These are phyloP conservation scores for Neosilurus hyrtlii DNA, from an alignment of 2,797 vertebrate genomes.

Conservation along the genomic window DNA sequence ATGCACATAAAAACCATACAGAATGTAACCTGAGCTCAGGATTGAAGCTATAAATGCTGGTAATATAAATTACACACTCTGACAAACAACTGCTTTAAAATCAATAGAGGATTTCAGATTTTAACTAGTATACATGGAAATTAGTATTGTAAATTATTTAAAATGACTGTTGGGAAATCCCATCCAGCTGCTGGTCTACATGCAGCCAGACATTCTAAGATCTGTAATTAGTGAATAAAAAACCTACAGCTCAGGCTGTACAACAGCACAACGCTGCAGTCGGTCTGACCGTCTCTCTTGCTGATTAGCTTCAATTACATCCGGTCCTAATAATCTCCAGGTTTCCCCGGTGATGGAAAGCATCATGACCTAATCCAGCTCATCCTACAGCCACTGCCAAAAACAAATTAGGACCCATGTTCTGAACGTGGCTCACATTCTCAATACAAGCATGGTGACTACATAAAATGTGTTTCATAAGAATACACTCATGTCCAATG, in stretches of 20 bases:
- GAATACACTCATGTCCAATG: neutral
- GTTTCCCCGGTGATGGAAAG: neutral
- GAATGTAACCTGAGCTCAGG: no score
- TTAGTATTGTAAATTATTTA: conserved; percentile 2
- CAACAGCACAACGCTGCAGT: neutral
- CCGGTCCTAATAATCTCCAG: neutral
- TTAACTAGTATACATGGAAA: neutral
- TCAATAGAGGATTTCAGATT: neutral
- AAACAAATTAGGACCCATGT: conserved; percentile 1
- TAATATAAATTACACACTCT: neutral
- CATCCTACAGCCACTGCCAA: neutral
- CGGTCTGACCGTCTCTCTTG: neutral
- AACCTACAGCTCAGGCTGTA: neutral
- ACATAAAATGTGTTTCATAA: neutral
- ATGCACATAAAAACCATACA: neutral
- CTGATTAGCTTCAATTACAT: conserved; percentile 20
- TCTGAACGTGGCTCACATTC: neutral
- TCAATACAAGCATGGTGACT: neutral
- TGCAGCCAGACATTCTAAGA: conserved; percentile 1
- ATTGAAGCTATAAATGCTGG: no score
- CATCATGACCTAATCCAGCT: neutral
- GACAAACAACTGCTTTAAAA: neutral
- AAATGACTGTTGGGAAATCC: neutral
- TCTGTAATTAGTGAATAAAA: conserved; percentile 12
- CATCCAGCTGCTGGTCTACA: neutral